A percentile compares a stretch with the other conserved stretches of the same genome.
Conservation (phyloP, 1,140 invertebrate genomes). For the Trypoxylus dichotomus region DNA sequence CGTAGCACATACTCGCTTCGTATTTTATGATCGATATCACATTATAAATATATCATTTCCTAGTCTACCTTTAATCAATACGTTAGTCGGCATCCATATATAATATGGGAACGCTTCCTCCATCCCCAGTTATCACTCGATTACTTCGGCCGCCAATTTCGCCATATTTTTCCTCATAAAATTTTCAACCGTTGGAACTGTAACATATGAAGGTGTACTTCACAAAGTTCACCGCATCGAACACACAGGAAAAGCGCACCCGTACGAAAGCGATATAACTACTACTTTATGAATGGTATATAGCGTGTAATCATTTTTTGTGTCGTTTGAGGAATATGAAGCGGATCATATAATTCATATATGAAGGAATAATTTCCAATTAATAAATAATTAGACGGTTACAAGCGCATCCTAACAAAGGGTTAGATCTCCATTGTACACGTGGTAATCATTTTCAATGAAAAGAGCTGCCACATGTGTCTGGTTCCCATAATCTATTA, state of each 20-base stretch:
- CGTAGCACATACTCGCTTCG: not conserved
- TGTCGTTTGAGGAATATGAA: not conserved
- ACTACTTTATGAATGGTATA: not conserved
- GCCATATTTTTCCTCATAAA: conserved; percentile 21
- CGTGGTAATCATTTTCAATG: conserved; percentile 28
- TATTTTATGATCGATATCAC: not conserved
- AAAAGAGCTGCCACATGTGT: conserved; percentile 29
- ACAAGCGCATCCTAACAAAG: conserved; percentile 26
- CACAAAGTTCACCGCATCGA: not conserved
- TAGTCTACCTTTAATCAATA: not conserved
- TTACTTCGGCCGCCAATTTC: not conserved
- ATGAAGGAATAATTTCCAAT: conserved; percentile 26
- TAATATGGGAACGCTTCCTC: not conserved
- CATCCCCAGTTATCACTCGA: not conserved
- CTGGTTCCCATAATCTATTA: conserved; percentile 28
- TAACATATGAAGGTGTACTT: conserved; percentile 8
- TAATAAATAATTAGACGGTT: conserved; percentile 21
- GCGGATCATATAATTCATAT: not conserved
- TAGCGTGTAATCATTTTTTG: conserved; percentile 17
- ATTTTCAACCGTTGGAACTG: not conserved
- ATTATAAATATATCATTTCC: not conserved
- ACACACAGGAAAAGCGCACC: not conserved
- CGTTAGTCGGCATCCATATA: not conserved
- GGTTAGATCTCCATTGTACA: conserved; percentile 12
- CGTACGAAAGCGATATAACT: not conserved